Conservation (phyloP, 2,888 invertebrate genomes). For the Trichogramma dendrolimi region DNA sequence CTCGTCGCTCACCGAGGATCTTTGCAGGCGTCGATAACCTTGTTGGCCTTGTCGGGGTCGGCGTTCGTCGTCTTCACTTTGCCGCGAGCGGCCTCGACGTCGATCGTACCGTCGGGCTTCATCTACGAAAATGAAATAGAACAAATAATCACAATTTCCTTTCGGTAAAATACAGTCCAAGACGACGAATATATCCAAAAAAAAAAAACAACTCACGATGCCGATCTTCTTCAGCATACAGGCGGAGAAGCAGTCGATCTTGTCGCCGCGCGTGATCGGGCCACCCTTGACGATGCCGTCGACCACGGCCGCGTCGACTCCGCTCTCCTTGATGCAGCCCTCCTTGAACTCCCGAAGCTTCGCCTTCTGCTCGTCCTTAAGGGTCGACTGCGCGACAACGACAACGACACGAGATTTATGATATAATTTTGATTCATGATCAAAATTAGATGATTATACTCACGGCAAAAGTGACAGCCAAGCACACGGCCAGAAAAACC, state of each 20-base stretch:
- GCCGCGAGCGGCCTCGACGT: conserved; percentile 32
- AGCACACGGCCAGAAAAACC: conserved; percentile 30
- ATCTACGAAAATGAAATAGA: conserved; percentile 27
- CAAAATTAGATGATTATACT: background rate
- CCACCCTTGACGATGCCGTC: conserved; percentile 35
- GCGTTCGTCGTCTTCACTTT: conserved; percentile 34
- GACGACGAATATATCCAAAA: background rate
- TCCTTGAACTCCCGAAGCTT: conserved; percentile 35
- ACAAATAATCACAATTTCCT: background rate
- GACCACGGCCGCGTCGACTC: conserved; percentile 39
- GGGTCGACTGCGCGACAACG: conserved; percentile 4
- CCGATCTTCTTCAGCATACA: conserved; percentile 44
- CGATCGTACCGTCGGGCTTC: conserved; percentile 36
- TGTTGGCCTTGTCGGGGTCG: conserved; percentile 31
- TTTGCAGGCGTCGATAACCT: conserved; percentile 37
- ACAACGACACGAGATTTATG: background rate
- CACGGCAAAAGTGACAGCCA: conserved; percentile 31
- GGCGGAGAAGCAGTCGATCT: conserved; percentile 39
- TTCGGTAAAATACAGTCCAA: background rate
- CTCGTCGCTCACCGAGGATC: conserved; percentile 30
- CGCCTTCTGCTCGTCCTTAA: conserved; percentile 34
- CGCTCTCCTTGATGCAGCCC: conserved; percentile 37
- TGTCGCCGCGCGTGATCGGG: conserved; percentile 32
- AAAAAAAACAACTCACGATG: conserved; percentile 37
- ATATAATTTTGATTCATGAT: conserved; percentile 12